Conservation (phyloP, 2,888 invertebrate genomes). For the Drepana falcataria region DNA sequence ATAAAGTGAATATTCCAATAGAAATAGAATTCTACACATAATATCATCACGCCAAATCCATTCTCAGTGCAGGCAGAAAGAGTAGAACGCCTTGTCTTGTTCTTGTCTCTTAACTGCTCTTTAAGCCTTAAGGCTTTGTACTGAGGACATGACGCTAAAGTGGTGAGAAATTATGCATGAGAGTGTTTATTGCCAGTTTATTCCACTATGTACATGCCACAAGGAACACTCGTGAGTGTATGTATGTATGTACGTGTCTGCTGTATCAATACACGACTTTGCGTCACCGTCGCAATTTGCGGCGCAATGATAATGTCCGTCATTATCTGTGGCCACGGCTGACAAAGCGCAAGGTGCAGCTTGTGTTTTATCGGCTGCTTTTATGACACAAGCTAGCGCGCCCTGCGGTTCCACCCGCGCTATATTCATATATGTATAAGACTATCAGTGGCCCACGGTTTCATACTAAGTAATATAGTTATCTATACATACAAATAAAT, state of each 20-base stretch:
- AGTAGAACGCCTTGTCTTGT: too few relatives aligned
- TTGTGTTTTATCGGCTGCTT: not conserved
- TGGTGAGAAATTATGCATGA: conserved; percentile 12
- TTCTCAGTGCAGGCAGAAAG: too few relatives aligned
- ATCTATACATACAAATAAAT: too few relatives aligned
- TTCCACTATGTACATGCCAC: conserved; percentile 17
- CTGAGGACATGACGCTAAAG: not conserved
- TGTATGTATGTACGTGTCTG: conserved; percentile 5
- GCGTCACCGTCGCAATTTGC: conserved; percentile 27
- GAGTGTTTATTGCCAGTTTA: conserved; percentile 15
- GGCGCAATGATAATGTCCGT: conserved; percentile 20
- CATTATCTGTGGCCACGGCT: conserved; percentile 16
- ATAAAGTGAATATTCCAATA: too few relatives aligned
- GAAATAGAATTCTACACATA: too few relatives aligned
- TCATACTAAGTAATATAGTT: too few relatives aligned
- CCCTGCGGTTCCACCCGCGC: too few relatives aligned
- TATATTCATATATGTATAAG: too few relatives aligned
- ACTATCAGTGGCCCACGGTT: too few relatives aligned
- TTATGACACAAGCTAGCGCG: conserved; percentile 13
- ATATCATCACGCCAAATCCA: too few relatives aligned
- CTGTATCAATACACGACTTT: conserved; percentile 28
- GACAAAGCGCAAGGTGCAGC: conserved; percentile 20
- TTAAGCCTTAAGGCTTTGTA: not conserved
- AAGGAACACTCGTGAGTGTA: conserved; percentile 8
- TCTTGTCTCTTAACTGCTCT: too few relatives aligned